A percentile compares a stretch with the other conserved stretches of the same genome.
Conservation (phyloP, 2,797 vertebrate species). For the Gadopsis marmoratus region DNA sequence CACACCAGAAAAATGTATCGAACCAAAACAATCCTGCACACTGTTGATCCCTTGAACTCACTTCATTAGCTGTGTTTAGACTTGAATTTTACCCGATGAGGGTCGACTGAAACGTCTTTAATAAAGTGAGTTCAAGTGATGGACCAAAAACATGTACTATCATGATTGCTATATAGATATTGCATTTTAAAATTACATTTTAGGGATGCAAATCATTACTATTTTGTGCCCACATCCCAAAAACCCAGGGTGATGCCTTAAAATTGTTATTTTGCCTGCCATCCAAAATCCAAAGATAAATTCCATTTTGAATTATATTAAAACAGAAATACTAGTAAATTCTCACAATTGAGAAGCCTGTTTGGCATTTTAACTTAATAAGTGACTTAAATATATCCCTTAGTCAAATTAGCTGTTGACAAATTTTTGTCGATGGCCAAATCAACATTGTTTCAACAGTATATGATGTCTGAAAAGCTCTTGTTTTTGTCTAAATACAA, state of each 20-base stretch:
- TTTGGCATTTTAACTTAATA: neutral
- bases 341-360: neutral
- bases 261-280: neutral
- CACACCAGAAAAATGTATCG: neutral
- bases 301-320: neutral
- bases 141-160: accelerated
- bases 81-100: neutral
- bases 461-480: neutral
- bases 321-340: neutral
- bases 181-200: neutral
- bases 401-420: neutral
- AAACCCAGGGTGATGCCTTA: neutral
- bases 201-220: neutral
- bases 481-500: neutral
- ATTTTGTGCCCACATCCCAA: neutral
- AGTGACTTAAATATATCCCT: neutral
- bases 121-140: neutral
- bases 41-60: neutral
- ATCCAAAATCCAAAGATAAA: neutral
- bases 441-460: neutral
- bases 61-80: neutral
- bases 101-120: neutral
- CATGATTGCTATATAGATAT: neutral
- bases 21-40: neutral
- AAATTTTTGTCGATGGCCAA: neutral